A percentile compares a stretch with the other conserved stretches of the same genome.
Conservation (phyloP, 1,140 invertebrate genomes). For the Cyrtorhinus lividipennis region DNA sequence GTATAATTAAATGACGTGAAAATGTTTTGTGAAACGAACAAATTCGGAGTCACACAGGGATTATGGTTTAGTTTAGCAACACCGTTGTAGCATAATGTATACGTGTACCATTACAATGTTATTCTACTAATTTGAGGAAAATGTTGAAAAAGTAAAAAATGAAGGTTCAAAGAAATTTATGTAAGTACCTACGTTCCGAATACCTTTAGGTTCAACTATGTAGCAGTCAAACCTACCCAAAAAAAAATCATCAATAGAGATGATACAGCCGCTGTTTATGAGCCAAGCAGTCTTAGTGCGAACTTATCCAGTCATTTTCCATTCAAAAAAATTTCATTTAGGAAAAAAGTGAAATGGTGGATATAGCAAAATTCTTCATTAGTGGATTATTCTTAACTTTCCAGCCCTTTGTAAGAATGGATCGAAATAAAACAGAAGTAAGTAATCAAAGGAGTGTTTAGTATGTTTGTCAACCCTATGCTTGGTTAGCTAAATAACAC, state of each 20-base stretch:
- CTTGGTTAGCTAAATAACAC: neutral
- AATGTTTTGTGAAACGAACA: constrained; percentile 14
- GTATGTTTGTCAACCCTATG: neutral
- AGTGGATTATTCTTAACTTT: neutral
- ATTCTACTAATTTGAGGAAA: constrained; percentile 1
- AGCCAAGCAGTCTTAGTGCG: neutral
- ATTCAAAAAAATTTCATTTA: too few species aligned
- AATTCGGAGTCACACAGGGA: constrained; percentile 22
- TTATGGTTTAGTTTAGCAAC: constrained; percentile 22
- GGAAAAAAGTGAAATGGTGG: neutral
- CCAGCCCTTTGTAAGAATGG: neutral
- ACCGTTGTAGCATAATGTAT: constrained; percentile 18
- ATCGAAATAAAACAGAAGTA: neutral
- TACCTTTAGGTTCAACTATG: neutral
- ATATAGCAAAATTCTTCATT: neutral
- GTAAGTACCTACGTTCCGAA: neutral
- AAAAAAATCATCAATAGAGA: too few species aligned
- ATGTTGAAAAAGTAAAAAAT: constrained; percentile 6
- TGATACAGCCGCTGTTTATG: too few species aligned
- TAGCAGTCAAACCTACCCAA: too few species aligned
- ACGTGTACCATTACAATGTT: constrained; percentile 12
- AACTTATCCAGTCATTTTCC: neutral
- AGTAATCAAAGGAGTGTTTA: neutral
- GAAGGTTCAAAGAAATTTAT: neutral
- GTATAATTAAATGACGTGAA: neutral